Base-by-base conservation (phyloP, 2,888 invertebrate genomes). In the Chalcosyrphus nemorum region DNA sequence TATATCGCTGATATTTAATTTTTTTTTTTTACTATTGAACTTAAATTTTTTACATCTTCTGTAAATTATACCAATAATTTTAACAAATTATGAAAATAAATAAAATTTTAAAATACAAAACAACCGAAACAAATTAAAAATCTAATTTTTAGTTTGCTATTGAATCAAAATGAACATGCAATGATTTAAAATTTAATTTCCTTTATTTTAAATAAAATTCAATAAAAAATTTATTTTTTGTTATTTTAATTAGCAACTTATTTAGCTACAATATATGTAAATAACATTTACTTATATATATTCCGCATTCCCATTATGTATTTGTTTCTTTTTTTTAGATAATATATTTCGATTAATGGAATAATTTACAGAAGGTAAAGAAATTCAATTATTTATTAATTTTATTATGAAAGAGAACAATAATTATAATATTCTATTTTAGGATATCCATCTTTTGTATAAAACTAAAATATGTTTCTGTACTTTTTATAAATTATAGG, bases 321-420 rank as follows among this genome's bases (percentile, higher is more conserved):
- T 38, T n/a, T n/a, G n/a, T n/a, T n/a, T n/a, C n/a, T n/a, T n/a
- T n/a, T 38, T 81, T 38, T 47, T 56, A 24, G 52, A 27, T 13
- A 57, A 35, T 65, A 57, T 71, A 35, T 45, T 52, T 38, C 38
- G 17, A 63, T 63, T 70, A n/a, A 65, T 86, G 86, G 87, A 87
- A 88, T 88, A 88, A 88, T 89, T 90, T 90, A 90, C 90, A 90
- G 90, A 90, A 90, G 89, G 88, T 89, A 88, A 89, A 77, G 45
- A 80, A 76, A 71, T 82, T 80, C 54, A 41, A 52, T 70, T 29
- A 59, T 13, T 38, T 76, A 50, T 56, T 59, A 54, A n/a, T n/a
- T 56, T 35, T 68, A 61, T 57, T 81, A 35, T 47, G 15, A 72
- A 11, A 38, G 54, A 66, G 65, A 41, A 66, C 54, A 57, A 59